Conservation (phyloP, 2,888 invertebrate species). For the Tachina lurida region DNA sequence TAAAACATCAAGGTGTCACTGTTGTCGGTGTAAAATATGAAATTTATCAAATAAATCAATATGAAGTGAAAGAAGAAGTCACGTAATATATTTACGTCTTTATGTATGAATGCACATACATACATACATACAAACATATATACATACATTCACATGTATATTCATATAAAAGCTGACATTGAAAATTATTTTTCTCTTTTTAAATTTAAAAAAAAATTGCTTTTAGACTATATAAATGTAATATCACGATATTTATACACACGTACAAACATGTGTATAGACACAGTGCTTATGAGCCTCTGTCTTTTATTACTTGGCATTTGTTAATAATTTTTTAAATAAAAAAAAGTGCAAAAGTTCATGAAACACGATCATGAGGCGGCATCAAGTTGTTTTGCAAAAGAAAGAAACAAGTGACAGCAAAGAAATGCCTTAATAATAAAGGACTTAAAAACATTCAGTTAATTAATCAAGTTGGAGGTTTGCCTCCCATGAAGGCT, state of each 20-base stretch:
- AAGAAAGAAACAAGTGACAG: conserved; percentile 16
- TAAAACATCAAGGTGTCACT: neutral
- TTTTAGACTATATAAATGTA: conserved; percentile 26
- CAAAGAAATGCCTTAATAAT: conserved; percentile 35
- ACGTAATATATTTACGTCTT: conserved; percentile 56
- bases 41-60: conserved; percentile 57
- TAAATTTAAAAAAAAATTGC: neutral
- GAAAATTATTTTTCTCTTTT: conserved; percentile 58
- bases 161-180: conserved; percentile 63
- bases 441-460: conserved; percentile 28
- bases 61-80: conserved; percentile 56
- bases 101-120: neutral
- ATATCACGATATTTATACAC: conserved; percentile 20
- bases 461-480: neutral
- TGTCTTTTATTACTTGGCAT: conserved; percentile 19
- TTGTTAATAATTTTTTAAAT: conserved; percentile 35
- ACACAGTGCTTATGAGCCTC: conserved; percentile 9
- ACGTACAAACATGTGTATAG: neutral
- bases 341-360: conserved; percentile 39
- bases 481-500: conserved; percentile 25
- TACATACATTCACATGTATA: neutral
- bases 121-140: conserved; percentile 15
- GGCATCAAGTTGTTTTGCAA: conserved; percentile 8
- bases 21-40: conserved; percentile 14
- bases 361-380: conserved; percentile 57